A percentile compares a stretch with the other conserved stretches of the same genome.
These are phyloP conservation scores for Masticophis lateralis DNA, from an alignment of 2,797 vertebrate species.

Conservation along the genomic window DNA sequence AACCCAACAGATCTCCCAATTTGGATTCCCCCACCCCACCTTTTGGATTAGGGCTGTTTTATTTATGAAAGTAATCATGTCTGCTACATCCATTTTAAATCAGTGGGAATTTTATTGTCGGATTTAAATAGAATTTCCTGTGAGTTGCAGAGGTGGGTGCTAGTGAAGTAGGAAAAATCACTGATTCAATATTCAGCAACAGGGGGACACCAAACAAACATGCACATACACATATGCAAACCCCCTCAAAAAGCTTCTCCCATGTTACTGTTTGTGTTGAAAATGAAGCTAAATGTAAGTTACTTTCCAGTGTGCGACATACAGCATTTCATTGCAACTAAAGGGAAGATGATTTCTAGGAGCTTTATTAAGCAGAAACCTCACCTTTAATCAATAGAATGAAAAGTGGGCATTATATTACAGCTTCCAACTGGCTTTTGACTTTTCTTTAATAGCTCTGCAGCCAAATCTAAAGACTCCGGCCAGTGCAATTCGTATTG, in stretches of 20 bases:
- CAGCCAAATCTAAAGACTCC: not conserved
- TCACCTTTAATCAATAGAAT: not conserved
- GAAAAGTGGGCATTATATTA: not conserved
- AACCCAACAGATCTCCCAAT: not conserved
- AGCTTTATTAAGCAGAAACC: not conserved
- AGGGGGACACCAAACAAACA: not conserved
- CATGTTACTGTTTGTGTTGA: not conserved
- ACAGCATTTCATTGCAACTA: not conserved
- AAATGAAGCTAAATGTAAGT: not conserved
- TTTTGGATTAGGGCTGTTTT: not conserved
- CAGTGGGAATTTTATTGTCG: not conserved
- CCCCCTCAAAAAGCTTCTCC: not conserved
- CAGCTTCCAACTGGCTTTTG: not conserved
- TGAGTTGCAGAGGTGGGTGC: not conserved
- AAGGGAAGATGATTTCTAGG: not conserved
- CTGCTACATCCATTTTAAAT: not conserved
- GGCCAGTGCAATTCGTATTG: not conserved
- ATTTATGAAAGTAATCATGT: not conserved
- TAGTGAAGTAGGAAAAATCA: not conserved
- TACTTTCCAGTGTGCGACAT: not conserved
- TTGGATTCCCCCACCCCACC: not conserved
- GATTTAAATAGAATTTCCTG: not conserved
- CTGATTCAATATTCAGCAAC: not conserved
- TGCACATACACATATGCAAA: not conserved
- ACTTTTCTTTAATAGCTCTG: not conserved